Percentiles rank a stretch among this genome's conserved stretches.
Evolutionary conservation across 2,797 vertebrate species (phyloP).

Genomic region (Takifugu ocellatus): DNA sequence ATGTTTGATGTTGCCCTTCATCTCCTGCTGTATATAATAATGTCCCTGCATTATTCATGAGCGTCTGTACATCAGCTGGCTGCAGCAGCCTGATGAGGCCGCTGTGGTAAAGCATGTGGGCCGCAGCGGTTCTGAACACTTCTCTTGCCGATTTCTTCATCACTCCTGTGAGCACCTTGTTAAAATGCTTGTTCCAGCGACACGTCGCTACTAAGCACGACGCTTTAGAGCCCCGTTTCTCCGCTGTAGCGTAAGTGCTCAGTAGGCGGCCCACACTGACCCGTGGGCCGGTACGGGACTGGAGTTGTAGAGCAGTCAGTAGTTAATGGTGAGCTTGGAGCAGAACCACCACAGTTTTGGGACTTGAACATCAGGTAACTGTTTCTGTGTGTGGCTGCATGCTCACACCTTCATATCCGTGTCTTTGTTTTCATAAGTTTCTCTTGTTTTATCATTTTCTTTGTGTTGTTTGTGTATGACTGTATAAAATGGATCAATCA

Average conservation of each 20-base stretch:
- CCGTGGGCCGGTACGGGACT: neutral
- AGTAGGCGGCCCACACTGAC: neutral
- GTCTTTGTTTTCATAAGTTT: conserved; percentile 6
- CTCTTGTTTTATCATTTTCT: conserved; percentile 43
- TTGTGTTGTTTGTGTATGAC: conserved; percentile 52
- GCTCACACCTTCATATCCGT: conserved; percentile 27
- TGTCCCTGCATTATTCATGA: conserved; percentile 22
- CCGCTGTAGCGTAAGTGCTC: neutral
- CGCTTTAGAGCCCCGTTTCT: conserved; percentile 11
- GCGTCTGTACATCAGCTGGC: conserved; percentile 16
- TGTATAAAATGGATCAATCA: conserved; percentile 56
- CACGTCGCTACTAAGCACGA: conserved; percentile 27
- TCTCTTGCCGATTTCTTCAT: conserved; percentile 10
- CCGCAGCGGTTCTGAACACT: conserved; percentile 14
- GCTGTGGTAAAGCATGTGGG: conserved; percentile 25
- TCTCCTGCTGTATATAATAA: conserved; percentile 30
- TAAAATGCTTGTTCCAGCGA: conserved; percentile 3
- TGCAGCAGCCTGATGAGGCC: neutral
- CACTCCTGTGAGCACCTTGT: neutral
- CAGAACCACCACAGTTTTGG: conserved; percentile 33
- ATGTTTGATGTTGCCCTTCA: conserved; percentile 37
- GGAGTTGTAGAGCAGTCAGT: conserved; percentile 4
- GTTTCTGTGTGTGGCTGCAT: conserved; percentile 38
- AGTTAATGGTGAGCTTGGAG: conserved; percentile 38
- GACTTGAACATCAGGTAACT: conserved; percentile 55